Percentiles rank a stretch among this genome's conserved stretches.
These are phyloP conservation scores for Brenthis hecate DNA, from an alignment of 2,888 invertebrate species.

Conservation along the genomic window DNA sequence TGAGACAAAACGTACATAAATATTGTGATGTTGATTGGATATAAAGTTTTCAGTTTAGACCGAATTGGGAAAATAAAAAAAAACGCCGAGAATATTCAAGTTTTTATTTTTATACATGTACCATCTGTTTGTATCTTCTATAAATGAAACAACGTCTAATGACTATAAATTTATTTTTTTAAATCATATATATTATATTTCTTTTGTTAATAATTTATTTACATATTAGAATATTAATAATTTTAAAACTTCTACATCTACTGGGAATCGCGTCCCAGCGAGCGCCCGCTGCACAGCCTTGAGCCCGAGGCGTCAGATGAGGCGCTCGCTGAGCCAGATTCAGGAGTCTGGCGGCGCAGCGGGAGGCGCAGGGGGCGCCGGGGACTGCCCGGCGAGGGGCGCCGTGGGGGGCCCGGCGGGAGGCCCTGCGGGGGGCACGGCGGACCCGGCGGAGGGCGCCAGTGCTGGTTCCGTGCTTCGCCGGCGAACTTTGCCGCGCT, in stretches of 20 bases:
- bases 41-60: not conserved
- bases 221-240: slow-evolving; percentile 47
- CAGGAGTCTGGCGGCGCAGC: slow-evolving; percentile 82
- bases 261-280: slow-evolving; percentile 50
- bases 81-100: slow-evolving; percentile 51
- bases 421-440: slow-evolving; percentile 66
- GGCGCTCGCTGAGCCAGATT: slow-evolving; percentile 88
- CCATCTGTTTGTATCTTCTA: slow-evolving; percentile 43
- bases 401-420: slow-evolving; percentile 46
- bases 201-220: slow-evolving; percentile 61
- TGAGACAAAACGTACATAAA: slow-evolving; percentile 1
- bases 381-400: slow-evolving; percentile 59
- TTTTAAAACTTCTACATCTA: slow-evolving; percentile 31
- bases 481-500: slow-evolving; percentile 98
- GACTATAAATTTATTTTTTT: slow-evolving; percentile 66
- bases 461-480: slow-evolving; percentile 92
- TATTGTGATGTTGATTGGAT: not conserved
- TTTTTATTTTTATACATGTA: slow-evolving; percentile 55
- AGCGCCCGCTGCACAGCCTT: slow-evolving; percentile 66
- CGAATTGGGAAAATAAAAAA: slow-evolving; percentile 36
- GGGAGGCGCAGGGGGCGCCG: slow-evolving; percentile 66
- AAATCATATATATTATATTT: slow-evolving; percentile 44
- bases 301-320: slow-evolving; percentile 83
- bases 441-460: slow-evolving; percentile 58
- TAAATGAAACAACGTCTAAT: slow-evolving; percentile 73